A percentile compares a stretch with the other conserved stretches of the same genome.
Evolutionary conservation across 2,888 invertebrate species (phyloP).

Genomic region (Cheilosia scutellata): DNA sequence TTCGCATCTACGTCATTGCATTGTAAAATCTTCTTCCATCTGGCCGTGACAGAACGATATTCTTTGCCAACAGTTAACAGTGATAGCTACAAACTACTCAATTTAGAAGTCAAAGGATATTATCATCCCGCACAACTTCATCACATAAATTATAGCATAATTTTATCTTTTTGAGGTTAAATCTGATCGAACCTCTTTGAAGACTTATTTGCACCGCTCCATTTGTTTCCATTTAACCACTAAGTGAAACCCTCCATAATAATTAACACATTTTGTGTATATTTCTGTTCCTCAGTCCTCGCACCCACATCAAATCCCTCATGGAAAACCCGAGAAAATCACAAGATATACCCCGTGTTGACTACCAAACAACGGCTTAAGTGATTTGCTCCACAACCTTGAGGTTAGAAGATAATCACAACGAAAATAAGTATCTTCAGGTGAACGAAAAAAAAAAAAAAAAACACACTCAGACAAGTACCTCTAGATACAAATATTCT

Average conservation of each 20-base stretch:
- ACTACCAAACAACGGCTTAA: slow-evolving; percentile 63
- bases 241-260: slow-evolving; percentile 42
- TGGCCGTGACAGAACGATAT: no score
- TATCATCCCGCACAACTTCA: not conserved
- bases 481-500: slow-evolving; percentile 31
- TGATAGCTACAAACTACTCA: not conserved
- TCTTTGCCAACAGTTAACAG: no score
- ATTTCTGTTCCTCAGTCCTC: not conserved
- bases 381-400: slow-evolving; percentile 66
- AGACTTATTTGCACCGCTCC: slow-evolving; percentile 10
- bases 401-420: slow-evolving; percentile 67
- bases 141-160: not conserved
- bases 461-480: slow-evolving; percentile 4
- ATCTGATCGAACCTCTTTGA: not conserved
- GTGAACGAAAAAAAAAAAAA: slow-evolving; percentile 33
- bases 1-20: no score
- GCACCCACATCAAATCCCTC: not conserved
- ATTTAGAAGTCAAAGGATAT: no score
- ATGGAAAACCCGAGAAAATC: slow-evolving; percentile 36
- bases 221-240: slow-evolving; percentile 11
- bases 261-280: slow-evolving; percentile 66
- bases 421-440: slow-evolving; percentile 66
- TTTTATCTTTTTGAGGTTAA: not conserved
- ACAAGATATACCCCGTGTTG: slow-evolving; percentile 57
- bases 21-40: no score